Percentiles rank a stretch among this genome's conserved stretches.
phyloP scores from a whole-genome alignment of 2,113 vertebrate genomes.

The Xiphias gladius region DNA sequence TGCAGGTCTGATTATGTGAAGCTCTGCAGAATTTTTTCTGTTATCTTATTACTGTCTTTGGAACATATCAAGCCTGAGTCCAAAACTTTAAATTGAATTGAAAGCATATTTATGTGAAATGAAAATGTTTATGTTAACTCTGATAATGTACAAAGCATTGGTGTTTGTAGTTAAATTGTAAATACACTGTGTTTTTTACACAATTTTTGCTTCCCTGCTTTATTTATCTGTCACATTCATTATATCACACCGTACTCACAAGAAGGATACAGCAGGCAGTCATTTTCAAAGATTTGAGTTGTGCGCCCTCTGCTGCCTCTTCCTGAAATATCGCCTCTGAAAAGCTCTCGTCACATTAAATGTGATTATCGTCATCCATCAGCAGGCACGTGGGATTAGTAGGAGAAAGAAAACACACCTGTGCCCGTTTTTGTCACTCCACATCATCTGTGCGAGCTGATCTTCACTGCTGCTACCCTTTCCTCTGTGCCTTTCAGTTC shows the following conservation, averaged over 20 bases:
- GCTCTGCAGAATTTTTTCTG: background rate
- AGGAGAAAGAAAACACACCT: conserved; percentile 21
- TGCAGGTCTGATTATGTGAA: background rate
- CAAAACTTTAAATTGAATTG: background rate
- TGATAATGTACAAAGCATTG: background rate
- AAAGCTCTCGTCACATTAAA: background rate
- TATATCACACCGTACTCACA: background rate
- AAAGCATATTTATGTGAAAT: background rate
- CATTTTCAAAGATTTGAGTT: conserved; percentile 34
- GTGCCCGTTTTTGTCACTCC: conserved; percentile 7
- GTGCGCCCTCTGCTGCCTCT: conserved; percentile 55
- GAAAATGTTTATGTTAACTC: background rate
- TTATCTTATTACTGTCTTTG: background rate
- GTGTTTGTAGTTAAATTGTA: background rate
- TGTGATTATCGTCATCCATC: background rate
- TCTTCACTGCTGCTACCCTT: background rate
- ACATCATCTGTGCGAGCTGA: background rate
- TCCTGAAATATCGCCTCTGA: background rate
- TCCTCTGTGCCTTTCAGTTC: background rate
- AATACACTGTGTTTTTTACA: background rate
- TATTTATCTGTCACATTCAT: background rate
- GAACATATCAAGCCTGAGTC: background rate
- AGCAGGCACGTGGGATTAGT: background rate
- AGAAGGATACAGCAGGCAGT: background rate
- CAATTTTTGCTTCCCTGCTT: background rate